Base-by-base conservation (phyloP, 2,888 invertebrate species). In the Andrena trimmerana region DNA sequence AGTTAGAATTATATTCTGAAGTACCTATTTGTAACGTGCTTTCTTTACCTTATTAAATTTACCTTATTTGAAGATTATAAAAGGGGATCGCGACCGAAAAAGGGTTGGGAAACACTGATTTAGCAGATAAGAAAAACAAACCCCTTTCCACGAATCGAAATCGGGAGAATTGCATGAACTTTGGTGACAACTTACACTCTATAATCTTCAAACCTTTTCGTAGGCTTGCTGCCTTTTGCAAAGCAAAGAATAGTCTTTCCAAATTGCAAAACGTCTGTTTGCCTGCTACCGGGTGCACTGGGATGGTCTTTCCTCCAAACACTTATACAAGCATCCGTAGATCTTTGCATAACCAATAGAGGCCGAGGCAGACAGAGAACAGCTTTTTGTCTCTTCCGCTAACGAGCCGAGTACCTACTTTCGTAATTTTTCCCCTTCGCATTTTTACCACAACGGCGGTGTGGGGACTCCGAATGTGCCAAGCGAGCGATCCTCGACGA, bases 281-380 rank as follows among this genome's bases (percentile, higher is more conserved):
- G 86, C 76, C 84, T 82, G 81, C 80, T 80, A 29, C 83, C 62
- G 63, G 84, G 74, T 87, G 78, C 86, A 86, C 74, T 81, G 85
- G 81, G 75, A 78, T 81, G 75, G 72, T 48, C 33, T 77, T 72
- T 72, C 68, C 31, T 73, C 52, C 33, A 33, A 16, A 71, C 65
- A 65, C 67, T 24, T 66, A 27, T 8, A 69, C 10, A 54, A 33
- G 66, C 62, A 20, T 78, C 29, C 54, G 20, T 63, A 48, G 67
- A 54, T 42, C 42, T 54, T 57, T 29, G 63, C 71, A 54, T 67
- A 60, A 31, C 42, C 5, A 27, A 7, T 7, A 20, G 13, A n/a
- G 24, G 29, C 24, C 65, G 68, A 68, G 29, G 27, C 13, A 20
- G 13, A 48, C 7, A 48, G 24, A 7, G 24, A 59, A 29, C 16